Evolutionary conservation across 2,113 vertebrate genomes (phyloP), one percentile per base, ranked within the genome.

Genomic region (Syngnathus typhle): DNA sequence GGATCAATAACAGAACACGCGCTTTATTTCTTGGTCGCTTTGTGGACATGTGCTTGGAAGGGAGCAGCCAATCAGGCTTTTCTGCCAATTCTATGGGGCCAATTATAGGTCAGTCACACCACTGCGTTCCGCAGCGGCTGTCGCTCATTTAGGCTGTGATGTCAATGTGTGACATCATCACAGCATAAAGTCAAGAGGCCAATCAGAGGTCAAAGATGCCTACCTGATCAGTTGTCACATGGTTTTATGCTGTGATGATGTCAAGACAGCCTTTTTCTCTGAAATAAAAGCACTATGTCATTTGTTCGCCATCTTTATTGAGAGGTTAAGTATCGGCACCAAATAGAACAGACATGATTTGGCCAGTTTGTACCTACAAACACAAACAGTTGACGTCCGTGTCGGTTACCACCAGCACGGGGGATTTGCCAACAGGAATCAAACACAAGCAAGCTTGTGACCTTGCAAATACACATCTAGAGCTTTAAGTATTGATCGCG

Each of bases 221-320:
- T 59, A 63, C 46, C 55, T 52, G 16, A 13, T 41, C 11, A 36
- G 44, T 27, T 6, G 7, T 54, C 38, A 52, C 64, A 3, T 8
- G 32, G 49, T 32, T 37, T 65, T 62, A 58, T 61, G 23, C 39
- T 39, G 59, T 67, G 71, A 75, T 79, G 85, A 76, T 79, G 85
- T 81, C 80, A 81, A 13, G 60, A 77, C 56, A 61, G 47, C 67
- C 79, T 87, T 89, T 86, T 56, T 89, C 86, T 88, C 79, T 87
- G 75, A 87, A 91, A 89, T 88, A 88, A 90, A 90, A 77, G 67
- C 74, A 69, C 41, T 21, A 4, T 7, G 41, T 43, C 1, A 62
- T 44, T 43, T 43, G n/a, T 62, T 15, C 16, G 2, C 16, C 1
- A 2, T 23, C 21, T 27, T 62, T n/a, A 23, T 62, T 23, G 54